Conservation (phyloP, 1,140 invertebrate species). For the Polypedilum vanderplanki region DNA sequence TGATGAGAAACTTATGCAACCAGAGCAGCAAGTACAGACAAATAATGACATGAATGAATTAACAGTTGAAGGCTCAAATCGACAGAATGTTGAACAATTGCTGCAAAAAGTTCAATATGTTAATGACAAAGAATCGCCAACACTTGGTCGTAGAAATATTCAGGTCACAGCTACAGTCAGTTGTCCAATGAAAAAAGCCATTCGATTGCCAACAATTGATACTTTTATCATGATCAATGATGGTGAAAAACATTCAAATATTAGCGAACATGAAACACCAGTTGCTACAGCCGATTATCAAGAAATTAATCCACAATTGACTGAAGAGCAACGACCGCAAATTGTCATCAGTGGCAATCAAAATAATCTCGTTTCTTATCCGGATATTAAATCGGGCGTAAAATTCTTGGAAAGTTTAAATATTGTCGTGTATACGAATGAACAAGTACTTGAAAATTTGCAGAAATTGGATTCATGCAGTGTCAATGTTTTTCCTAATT, state of each 20-base stretch:
- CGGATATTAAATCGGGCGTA: slow-evolving; percentile 42
- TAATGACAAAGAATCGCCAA: slow-evolving; percentile 84
- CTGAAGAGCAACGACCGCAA: slow-evolving; percentile 31
- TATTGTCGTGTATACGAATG: slow-evolving; percentile 36
- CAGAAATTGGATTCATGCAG: slow-evolving; percentile 79
- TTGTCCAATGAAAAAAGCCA: slow-evolving; percentile 43
- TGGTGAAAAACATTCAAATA: slow-evolving; percentile 34
- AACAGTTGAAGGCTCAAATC: slow-evolving; percentile 82
- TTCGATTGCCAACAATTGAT: slow-evolving; percentile 40
- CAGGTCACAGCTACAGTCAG: slow-evolving; percentile 71
- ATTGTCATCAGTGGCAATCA: slow-evolving; percentile 34
- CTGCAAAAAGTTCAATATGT: slow-evolving; percentile 83
- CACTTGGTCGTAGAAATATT: slow-evolving; percentile 83
- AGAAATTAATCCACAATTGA: slow-evolving; percentile 32
- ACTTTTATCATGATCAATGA: slow-evolving; percentile 41
- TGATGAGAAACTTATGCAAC: slow-evolving; percentile 32
- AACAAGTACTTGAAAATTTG: slow-evolving; percentile 34
- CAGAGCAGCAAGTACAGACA: slow-evolving; percentile 35
- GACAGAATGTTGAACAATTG: slow-evolving; percentile 79
- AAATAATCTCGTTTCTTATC: slow-evolving; percentile 42
- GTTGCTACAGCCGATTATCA: slow-evolving; percentile 25
- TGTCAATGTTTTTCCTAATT: slow-evolving; percentile 83
- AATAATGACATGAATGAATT: slow-evolving; percentile 74
- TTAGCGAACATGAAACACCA: background rate
- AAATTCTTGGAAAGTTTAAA: slow-evolving; percentile 39